phyloP scores from a whole-genome alignment of 2,888 invertebrate genomes.

The Nomada hirtipes region DNA sequence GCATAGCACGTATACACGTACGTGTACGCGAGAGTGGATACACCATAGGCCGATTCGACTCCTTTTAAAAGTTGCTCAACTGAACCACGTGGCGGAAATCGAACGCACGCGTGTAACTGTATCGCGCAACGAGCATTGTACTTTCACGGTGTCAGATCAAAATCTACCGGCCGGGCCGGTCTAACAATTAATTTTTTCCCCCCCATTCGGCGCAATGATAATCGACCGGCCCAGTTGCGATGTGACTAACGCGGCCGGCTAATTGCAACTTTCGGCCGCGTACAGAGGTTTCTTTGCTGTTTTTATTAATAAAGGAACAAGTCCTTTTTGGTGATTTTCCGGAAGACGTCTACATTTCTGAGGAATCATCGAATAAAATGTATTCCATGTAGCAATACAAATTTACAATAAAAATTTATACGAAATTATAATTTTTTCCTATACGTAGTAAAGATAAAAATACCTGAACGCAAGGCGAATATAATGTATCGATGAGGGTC shows the following conservation, averaged over 20 bases:
- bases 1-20: background rate
- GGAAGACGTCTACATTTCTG: too few relatives aligned
- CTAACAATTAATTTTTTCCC: constrained; percentile 62
- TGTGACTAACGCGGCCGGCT: constrained; percentile 28
- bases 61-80: constrained; percentile 47
- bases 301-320: too few relatives aligned
- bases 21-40: background rate
- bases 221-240: constrained; percentile 45
- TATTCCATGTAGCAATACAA: too few relatives aligned
- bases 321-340: too few relatives aligned
- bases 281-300: background rate
- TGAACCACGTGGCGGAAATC: constrained; percentile 51
- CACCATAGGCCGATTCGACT: constrained; percentile 5
- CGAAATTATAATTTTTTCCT: too few relatives aligned
- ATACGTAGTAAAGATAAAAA: too few relatives aligned
- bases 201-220: constrained; percentile 39
- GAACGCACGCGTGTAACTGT: constrained; percentile 55
- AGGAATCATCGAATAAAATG: too few relatives aligned
- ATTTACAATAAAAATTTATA: too few relatives aligned
- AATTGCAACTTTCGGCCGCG: constrained; percentile 53
- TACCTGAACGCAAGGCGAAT: too few relatives aligned
- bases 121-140: constrained; percentile 60
- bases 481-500: too few relatives aligned
- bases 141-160: constrained; percentile 65
- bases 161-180: constrained; percentile 61